These are phyloP conservation scores for Cryptoprocta ferox DNA, from an alignment of 2,797 vertebrate species.

Conservation along the genomic window DNA sequence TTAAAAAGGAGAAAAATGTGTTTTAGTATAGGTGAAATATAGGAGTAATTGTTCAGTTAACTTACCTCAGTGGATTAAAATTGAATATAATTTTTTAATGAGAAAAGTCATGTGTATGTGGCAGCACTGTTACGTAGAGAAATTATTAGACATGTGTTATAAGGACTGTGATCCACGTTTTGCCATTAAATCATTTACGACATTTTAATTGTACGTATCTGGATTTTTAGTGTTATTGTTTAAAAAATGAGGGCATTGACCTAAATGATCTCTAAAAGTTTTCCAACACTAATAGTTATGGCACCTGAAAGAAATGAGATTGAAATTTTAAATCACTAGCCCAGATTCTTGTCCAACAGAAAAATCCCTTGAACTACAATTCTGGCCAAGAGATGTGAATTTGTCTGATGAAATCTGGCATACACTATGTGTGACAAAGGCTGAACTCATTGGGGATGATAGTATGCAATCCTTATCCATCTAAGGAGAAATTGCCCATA, in stretches of 20 bases:
- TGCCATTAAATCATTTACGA: background rate
- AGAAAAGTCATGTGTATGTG: background rate
- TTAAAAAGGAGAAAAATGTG: background rate
- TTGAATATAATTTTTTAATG: background rate
- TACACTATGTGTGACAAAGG: conserved; percentile 67
- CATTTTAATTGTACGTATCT: background rate
- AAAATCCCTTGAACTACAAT: conserved; percentile 32
- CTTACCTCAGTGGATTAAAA: background rate
- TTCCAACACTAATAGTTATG: background rate
- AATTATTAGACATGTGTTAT: background rate
- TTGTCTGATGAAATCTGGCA: conserved; percentile 74
- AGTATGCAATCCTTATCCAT: conserved; percentile 28
- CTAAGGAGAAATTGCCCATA: conserved; percentile 73
- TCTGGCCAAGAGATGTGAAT: conserved; percentile 63
- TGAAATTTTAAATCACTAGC: conserved; percentile 55
- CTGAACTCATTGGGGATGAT: background rate
- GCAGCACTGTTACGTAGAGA: background rate
- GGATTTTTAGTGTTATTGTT: background rate
- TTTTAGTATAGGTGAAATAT: background rate
- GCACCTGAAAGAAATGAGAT: background rate
- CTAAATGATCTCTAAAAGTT: conserved; percentile 10
- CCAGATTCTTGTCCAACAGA: conserved; percentile 42
- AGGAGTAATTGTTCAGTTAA: background rate
- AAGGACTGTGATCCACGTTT: background rate
- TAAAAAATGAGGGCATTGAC: background rate